Evolutionary conservation across 2,113 vertebrate genomes (phyloP).

Genomic region (Pandion haliaetus): DNA sequence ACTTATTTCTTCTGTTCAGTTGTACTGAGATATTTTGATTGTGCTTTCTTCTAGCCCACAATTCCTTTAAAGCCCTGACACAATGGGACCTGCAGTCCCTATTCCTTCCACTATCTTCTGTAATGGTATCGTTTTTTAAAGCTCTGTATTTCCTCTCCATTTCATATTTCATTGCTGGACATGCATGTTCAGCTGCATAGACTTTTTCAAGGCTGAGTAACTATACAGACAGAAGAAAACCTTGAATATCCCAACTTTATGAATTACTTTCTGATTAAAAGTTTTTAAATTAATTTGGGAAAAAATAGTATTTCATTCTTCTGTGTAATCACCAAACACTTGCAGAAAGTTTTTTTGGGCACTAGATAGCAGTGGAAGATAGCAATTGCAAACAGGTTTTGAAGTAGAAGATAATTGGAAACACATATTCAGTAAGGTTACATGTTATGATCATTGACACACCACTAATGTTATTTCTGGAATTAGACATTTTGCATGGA

Average conservation of each 20-base stretch:
- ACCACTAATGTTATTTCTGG: not conserved
- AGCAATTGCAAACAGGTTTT: not conserved
- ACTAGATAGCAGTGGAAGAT: constrained; percentile 36
- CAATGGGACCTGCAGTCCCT: not conserved
- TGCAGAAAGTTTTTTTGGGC: constrained; percentile 4
- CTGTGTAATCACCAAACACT: not conserved
- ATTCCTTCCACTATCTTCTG: not conserved
- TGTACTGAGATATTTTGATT: not conserved
- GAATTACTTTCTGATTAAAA: not conserved
- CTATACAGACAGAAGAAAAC: not conserved
- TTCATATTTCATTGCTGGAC: not conserved
- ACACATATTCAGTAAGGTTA: not conserved
- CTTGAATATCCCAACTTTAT: not conserved
- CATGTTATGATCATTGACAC: not conserved
- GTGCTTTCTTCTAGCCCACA: not conserved
- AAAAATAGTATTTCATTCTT: not conserved
- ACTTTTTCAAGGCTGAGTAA: not conserved
- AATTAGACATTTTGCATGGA: not conserved
- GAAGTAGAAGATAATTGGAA: not conserved
- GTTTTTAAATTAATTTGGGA: not conserved
- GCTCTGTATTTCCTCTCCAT: not conserved
- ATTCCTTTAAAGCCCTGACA: not conserved
- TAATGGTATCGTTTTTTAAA: not conserved
- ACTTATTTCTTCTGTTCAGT: not conserved
- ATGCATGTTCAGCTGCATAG: not conserved